Percentiles rank a stretch among this genome's conserved stretches.
Evolutionary conservation across 2,113 vertebrate species (phyloP).

Genomic region (Tachycineta bicolor): DNA sequence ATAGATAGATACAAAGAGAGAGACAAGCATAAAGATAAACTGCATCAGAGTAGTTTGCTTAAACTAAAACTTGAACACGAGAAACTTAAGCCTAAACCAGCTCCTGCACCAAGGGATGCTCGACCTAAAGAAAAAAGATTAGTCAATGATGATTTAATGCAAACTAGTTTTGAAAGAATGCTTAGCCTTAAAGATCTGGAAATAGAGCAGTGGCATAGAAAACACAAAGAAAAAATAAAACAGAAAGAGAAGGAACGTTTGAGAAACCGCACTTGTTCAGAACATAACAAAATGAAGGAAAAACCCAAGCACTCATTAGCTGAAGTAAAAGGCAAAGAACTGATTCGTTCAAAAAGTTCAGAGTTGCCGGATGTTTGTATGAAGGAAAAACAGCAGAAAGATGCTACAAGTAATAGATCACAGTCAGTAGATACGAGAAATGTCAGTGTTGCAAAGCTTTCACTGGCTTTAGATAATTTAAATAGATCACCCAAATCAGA

Average conservation of each 20-base stretch:
- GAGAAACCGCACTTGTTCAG: constrained; percentile 84
- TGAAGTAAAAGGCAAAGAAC: constrained; percentile 86
- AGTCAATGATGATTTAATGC: constrained; percentile 98
- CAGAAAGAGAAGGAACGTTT: constrained; percentile 95
- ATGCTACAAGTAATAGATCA: constrained; percentile 80
- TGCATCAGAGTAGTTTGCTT: constrained; percentile 79
- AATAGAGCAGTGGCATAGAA: constrained; percentile 97
- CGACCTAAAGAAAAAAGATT: constrained; percentile 95
- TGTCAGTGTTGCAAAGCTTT: constrained; percentile 73
- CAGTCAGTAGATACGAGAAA: constrained; percentile 87
- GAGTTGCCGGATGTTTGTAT: constrained; percentile 81
- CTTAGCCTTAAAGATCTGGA: constrained; percentile 96
- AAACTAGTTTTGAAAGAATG: constrained; percentile 99
- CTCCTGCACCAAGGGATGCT: constrained; percentile 79
- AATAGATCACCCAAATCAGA: constrained; percentile 89
- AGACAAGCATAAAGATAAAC: constrained; percentile 88
- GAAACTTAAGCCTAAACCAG: constrained; percentile 83
- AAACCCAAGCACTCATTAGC: constrained; percentile 73
- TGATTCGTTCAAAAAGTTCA: constrained; percentile 90
- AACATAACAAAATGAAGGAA: constrained; percentile 85
- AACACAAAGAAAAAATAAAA: constrained; percentile 98
- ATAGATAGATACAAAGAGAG: constrained; percentile 89
- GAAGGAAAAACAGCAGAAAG: constrained; percentile 85
- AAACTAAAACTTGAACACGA: constrained; percentile 83
- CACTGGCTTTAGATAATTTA: constrained; percentile 79